Conservation (phyloP, 1,140 invertebrate species). For the Pachypeltis micranthus region DNA sequence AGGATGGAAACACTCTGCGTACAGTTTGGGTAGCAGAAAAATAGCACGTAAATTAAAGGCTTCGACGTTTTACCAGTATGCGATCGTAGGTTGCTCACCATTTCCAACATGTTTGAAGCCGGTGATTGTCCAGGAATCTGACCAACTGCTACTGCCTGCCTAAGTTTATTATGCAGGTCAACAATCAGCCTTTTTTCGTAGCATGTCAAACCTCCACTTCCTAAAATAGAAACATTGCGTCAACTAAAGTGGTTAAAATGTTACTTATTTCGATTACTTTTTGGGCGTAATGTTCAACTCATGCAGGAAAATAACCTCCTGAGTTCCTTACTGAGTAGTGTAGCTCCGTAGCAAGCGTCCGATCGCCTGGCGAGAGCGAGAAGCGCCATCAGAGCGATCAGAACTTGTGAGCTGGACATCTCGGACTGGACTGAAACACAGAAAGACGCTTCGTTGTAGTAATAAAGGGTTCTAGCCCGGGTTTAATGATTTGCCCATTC, state of each 20-base stretch:
- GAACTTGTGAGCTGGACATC: not conserved
- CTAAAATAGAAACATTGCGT: constrained; percentile 36
- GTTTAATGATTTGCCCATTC: too few relatives aligned
- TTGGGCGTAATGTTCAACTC: not conserved
- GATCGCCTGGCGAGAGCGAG: not conserved
- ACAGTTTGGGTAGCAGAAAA: too few relatives aligned
- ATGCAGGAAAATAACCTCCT: not conserved
- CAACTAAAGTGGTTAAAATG: not conserved
- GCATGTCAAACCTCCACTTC: constrained; percentile 49
- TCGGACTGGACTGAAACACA: not conserved
- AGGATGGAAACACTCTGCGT: too few relatives aligned
- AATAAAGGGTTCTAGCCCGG: too few relatives aligned
- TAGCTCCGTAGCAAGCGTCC: not conserved
- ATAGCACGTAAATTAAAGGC: too few relatives aligned
- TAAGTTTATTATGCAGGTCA: constrained; percentile 62
- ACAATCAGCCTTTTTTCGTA: constrained; percentile 62
- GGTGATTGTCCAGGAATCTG: constrained; percentile 58
- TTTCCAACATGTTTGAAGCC: constrained; percentile 67
- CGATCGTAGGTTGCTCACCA: too few relatives aligned
- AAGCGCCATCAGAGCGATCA: not conserved
- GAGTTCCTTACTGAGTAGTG: constrained; percentile 1
- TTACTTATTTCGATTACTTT: constrained; percentile 1
- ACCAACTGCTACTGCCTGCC: constrained; percentile 65
- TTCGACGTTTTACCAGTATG: constrained; percentile 17
- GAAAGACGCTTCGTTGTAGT: too few relatives aligned